Evolutionary conservation across 2,797 vertebrate species (phyloP).

Genomic region (Periparus ater): DNA sequence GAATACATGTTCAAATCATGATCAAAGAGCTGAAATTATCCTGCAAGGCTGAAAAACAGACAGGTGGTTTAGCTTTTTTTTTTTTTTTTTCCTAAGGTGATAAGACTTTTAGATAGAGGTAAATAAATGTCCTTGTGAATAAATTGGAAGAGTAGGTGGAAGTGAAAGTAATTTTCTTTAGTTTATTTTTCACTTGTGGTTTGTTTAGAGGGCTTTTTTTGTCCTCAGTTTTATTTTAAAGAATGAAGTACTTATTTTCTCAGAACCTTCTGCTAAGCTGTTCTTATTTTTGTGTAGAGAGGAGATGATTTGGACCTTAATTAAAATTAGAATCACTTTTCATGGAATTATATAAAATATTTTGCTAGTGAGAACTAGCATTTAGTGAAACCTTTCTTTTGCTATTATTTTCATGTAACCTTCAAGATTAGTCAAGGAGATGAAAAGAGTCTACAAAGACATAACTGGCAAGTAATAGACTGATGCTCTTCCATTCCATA

Average conservation of each 20-base stretch:
- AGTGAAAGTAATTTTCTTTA: conserved; percentile 15
- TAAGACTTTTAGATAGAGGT: background rate
- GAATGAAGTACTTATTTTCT: conserved; percentile 2
- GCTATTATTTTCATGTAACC: conserved; percentile 25
- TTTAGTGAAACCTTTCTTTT: background rate
- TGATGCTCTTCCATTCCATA: conserved; percentile 2
- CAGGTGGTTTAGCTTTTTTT: conserved; percentile 10
- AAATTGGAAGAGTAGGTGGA: conserved; percentile 11
- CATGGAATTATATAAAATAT: background rate
- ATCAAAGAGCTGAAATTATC: conserved; percentile 60
- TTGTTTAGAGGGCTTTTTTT: background rate
- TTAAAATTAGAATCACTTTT: conserved; percentile 30
- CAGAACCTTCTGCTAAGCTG: background rate
- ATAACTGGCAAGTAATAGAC: background rate
- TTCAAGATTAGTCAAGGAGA: conserved; percentile 22
- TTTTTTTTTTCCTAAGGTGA: conserved; percentile 2
- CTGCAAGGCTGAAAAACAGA: conserved; percentile 44
- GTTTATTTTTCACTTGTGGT: conserved; percentile 36
- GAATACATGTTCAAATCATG: conserved; percentile 65
- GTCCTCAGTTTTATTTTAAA: conserved; percentile 35
- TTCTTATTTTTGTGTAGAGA: conserved; percentile 16
- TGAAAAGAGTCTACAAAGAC: background rate
- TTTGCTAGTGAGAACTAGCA: background rate
- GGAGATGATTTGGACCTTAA: conserved; percentile 37
- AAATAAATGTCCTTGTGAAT: conserved; percentile 37